phyloP scores from a whole-genome alignment of 2,797 vertebrate genomes.

The Diplodus puntazzo region DNA sequence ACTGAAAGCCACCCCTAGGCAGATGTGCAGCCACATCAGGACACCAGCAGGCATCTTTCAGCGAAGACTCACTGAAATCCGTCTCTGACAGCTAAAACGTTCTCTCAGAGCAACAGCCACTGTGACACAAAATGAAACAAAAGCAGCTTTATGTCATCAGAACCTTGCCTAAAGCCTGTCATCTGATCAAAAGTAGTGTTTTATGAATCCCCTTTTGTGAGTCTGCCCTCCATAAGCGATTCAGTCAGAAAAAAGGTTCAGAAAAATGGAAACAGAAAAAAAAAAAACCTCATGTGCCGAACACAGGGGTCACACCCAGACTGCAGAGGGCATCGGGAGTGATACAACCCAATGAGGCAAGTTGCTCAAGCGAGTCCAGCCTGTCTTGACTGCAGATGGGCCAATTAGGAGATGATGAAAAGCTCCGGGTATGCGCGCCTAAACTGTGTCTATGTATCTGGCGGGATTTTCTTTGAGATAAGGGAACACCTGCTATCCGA shows the following conservation, averaged over 20 bases:
- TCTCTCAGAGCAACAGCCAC: not conserved
- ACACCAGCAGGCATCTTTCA: constrained; percentile 14
- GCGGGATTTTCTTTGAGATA: constrained; percentile 66
- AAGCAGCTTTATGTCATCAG: constrained; percentile 19
- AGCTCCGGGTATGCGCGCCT: constrained; percentile 64
- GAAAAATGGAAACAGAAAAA: constrained; percentile 48
- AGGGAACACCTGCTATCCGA: constrained; percentile 78
- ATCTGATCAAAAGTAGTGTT: constrained; percentile 13
- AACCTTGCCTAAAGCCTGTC: constrained; percentile 4
- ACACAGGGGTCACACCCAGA: constrained; percentile 67
- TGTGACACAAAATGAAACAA: constrained; percentile 13
- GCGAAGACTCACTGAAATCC: constrained; percentile 10
- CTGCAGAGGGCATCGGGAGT: constrained; percentile 66
- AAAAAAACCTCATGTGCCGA: constrained; percentile 49
- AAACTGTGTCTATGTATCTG: constrained; percentile 70
- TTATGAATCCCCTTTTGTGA: constrained; percentile 23
- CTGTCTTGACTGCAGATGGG: constrained; percentile 82
- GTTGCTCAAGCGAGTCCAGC: constrained; percentile 72
- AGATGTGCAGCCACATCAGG: constrained; percentile 19
- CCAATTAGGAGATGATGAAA: constrained; percentile 85
- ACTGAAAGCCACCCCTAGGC: not conserved
- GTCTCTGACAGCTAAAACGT: constrained; percentile 21
- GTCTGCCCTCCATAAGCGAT: constrained; percentile 15
- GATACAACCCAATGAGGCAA: constrained; percentile 70
- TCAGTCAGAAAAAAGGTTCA: constrained; percentile 24